Evolutionary conservation across 2,888 invertebrate species (phyloP).

Genomic region (Spilarctia lutea): DNA sequence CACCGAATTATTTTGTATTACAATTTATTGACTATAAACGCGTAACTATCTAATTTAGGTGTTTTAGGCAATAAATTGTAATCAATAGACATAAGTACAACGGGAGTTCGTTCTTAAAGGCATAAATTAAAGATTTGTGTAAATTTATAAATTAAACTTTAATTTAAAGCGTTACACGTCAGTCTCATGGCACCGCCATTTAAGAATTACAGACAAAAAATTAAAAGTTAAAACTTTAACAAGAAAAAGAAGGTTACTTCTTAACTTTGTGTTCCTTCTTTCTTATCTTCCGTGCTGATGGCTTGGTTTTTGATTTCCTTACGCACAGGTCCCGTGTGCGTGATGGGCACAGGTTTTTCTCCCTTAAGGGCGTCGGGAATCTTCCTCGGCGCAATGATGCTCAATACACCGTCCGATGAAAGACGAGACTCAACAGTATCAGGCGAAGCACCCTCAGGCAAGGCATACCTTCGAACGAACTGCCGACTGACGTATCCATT

Average conservation of each 20-base stretch:
- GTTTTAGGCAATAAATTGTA: too few species aligned
- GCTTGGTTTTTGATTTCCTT: slow-evolving; percentile 60
- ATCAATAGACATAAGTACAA: not conserved
- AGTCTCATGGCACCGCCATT: slow-evolving; percentile 39
- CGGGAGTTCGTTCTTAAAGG: not conserved
- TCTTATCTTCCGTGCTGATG: slow-evolving; percentile 25
- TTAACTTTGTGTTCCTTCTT: not conserved
- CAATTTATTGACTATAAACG: too few species aligned
- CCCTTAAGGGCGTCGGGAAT: slow-evolving; percentile 56
- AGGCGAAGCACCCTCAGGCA: slow-evolving; percentile 90
- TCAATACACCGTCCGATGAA: slow-evolving; percentile 91
- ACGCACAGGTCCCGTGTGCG: slow-evolving; percentile 65
- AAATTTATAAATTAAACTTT: not conserved
- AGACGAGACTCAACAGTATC: slow-evolving; percentile 89
- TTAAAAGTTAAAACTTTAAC: not conserved
- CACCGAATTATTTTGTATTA: too few species aligned
- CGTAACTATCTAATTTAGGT: too few species aligned
- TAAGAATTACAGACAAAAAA: not conserved
- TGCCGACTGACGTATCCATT: slow-evolving; percentile 90
- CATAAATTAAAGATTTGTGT: slow-evolving; percentile 10
- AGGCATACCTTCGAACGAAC: slow-evolving; percentile 89
- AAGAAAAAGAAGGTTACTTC: not conserved
- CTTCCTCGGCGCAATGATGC: slow-evolving; percentile 87
- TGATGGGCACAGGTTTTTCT: slow-evolving; percentile 59
- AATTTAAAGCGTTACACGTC: slow-evolving; percentile 8